Evolutionary conservation across 1,140 invertebrate genomes (phyloP).

Genomic region (Drosophila erecta): DNA sequence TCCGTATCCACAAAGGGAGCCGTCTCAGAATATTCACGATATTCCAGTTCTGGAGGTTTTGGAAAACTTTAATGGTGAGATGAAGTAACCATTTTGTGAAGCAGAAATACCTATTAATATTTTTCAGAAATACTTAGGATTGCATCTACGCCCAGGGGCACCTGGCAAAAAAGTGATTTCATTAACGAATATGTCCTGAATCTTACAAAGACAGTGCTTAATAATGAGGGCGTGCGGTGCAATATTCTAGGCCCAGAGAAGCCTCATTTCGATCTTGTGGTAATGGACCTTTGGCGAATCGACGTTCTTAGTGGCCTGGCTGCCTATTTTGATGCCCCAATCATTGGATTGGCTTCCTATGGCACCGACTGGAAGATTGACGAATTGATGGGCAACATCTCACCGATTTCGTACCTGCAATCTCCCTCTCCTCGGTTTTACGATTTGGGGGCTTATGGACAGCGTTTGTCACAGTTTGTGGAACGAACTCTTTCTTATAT

Average conservation of each 20-base stretch:
- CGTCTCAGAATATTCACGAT: conserved; percentile 8
- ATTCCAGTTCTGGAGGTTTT: conserved; percentile 21
- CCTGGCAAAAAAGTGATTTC: conserved; percentile 5
- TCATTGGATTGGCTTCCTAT: conserved; percentile 29
- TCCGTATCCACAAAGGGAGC: conserved; percentile 18
- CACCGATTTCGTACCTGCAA: conserved; percentile 24
- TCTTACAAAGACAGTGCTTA: conserved; percentile 16
- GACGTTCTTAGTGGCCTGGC: conserved; percentile 20
- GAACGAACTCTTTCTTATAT: conserved; percentile 15
- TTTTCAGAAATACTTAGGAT: conserved; percentile 4
- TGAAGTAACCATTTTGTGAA: fast-evolving
- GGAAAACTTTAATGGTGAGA: conserved; percentile 15
- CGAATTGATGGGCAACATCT: conserved; percentile 22
- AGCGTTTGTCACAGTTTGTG: conserved; percentile 6
- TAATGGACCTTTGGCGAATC: conserved; percentile 19
- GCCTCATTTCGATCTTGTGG: conserved; percentile 21
- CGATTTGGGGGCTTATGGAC: not conserved
- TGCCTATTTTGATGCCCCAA: conserved; percentile 14
- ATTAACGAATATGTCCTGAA: conserved; percentile 12
- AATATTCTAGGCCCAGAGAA: conserved; percentile 11
- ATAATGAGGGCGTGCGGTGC: conserved; percentile 10
- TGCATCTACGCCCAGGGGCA: not conserved
- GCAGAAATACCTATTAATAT: not conserved
- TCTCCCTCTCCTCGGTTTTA: conserved; percentile 7
- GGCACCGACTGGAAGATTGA: conserved; percentile 44